Evolutionary conservation across 1,140 invertebrate genomes (phyloP).

Genomic region (Zeugodacus cucurbitae): DNA sequence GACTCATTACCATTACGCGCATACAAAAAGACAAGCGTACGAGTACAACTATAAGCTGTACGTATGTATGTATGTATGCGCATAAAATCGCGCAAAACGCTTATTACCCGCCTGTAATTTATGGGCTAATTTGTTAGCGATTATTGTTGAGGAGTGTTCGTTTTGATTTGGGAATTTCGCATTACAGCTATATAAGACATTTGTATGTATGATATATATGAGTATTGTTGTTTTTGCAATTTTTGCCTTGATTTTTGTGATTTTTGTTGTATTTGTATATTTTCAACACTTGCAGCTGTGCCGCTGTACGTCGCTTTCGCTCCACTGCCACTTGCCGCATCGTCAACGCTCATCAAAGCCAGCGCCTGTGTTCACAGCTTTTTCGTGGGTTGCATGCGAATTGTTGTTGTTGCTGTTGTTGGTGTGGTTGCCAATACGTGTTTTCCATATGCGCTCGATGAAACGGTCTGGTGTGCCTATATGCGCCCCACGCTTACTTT

Average conservation of each 20-base stretch:
- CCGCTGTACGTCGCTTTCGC: background rate
- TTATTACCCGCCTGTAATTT: constrained; percentile 26
- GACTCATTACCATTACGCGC: background rate
- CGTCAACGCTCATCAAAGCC: background rate
- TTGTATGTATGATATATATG: background rate
- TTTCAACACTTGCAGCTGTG: background rate
- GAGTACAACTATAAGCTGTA: no score
- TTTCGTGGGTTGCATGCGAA: background rate
- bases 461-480: background rate
- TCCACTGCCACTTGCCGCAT: background rate
- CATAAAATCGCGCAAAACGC: background rate
- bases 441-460: constrained; percentile 23
- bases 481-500: background rate
- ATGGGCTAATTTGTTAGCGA: constrained; percentile 35
- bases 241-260: background rate
- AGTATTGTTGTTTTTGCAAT: background rate
- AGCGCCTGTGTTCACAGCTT: background rate
- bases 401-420: background rate
- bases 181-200: constrained; percentile 20
- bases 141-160: constrained; percentile 34
- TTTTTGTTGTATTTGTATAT: background rate
- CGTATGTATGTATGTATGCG: background rate
- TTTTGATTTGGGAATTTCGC: background rate
- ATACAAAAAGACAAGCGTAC: background rate
- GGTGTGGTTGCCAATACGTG: background rate